Conservation (phyloP, 2,797 vertebrate species). For the Sebastiscus tertius region DNA sequence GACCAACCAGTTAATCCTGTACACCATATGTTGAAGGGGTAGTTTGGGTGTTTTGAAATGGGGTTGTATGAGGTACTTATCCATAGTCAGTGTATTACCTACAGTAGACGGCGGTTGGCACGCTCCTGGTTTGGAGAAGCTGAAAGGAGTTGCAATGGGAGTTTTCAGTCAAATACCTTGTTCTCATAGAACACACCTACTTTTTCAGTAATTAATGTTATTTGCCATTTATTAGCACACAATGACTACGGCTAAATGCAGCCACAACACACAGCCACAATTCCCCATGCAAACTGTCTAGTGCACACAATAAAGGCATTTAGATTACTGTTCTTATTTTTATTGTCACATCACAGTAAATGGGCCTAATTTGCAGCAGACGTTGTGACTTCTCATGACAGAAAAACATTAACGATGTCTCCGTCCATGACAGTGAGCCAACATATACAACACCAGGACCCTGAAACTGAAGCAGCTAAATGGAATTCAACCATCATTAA, state of each 20-base stretch:
- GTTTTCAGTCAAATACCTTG: rapidly evolving
- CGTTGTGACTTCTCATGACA: background rate
- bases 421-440: background rate
- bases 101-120: too few relatives aligned
- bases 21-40: background rate
- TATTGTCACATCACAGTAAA: background rate
- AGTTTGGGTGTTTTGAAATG: too few relatives aligned
- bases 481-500: background rate
- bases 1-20: background rate
- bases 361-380: background rate
- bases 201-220: too few relatives aligned
- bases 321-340: background rate
- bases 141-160: too few relatives aligned
- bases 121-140: too few relatives aligned
- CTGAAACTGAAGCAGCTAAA: background rate
- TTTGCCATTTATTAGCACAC: background rate
- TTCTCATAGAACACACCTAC: too few relatives aligned
- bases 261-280: background rate
- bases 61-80: too few relatives aligned
- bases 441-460: background rate
- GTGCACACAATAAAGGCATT: background rate
- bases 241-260: background rate
- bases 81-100: too few relatives aligned
- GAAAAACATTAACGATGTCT: background rate
- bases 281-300: background rate